A percentile compares a stretch with the other conserved stretches of the same genome.
These are phyloP conservation scores for Erebia ligea DNA, from an alignment of 2,888 invertebrate genomes.

Conservation along the genomic window DNA sequence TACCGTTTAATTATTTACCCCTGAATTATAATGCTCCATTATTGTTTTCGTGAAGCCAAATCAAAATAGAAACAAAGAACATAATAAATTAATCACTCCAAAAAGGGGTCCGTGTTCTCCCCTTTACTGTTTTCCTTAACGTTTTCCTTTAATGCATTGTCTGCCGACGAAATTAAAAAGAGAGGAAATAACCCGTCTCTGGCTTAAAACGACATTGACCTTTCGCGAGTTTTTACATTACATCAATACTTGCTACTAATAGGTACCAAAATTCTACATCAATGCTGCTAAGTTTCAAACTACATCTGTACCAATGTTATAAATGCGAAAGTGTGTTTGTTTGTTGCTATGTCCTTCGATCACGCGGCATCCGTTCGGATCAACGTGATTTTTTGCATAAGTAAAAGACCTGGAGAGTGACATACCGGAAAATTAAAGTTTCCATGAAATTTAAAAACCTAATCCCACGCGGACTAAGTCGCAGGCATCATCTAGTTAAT, in stretches of 20 bases:
- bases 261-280: too few species aligned
- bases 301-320: neutral
- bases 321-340: too few species aligned
- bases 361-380: too few species aligned
- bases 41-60: slow-evolving; percentile 49
- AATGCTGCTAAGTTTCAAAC: neutral
- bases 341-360: too few species aligned
- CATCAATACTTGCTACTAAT: neutral
- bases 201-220: slow-evolving; percentile 67
- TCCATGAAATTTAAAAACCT: too few species aligned
- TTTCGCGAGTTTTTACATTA: slow-evolving; percentile 45
- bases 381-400: too few species aligned
- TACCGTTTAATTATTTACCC: slow-evolving; percentile 20
- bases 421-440: too few species aligned
- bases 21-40: slow-evolving; percentile 26
- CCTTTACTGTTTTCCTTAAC: slow-evolving; percentile 79
- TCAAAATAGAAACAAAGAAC: slow-evolving; percentile 79
- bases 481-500: too few species aligned
- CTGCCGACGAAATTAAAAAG: slow-evolving; percentile 80
- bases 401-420: too few species aligned
- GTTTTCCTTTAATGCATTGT: slow-evolving; percentile 80
- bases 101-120: slow-evolving; percentile 72
- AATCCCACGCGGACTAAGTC: too few species aligned
- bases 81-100: slow-evolving; percentile 81
- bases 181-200: slow-evolving; percentile 70